These are phyloP conservation scores for Quadriops clusia DNA, from an alignment of 2,888 invertebrate genomes.

Conservation along the genomic window DNA sequence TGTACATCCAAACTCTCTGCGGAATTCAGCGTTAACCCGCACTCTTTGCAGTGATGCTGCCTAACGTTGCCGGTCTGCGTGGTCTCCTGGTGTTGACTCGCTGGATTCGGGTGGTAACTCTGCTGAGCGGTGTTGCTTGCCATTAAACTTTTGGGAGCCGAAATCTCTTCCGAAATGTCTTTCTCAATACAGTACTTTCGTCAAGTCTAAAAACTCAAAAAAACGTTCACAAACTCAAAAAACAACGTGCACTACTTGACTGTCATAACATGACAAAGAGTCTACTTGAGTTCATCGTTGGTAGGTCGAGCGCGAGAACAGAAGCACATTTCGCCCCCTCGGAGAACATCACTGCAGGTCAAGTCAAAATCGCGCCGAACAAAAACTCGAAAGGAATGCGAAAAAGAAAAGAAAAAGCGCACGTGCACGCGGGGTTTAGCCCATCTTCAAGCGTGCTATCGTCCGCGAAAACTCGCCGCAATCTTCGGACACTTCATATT, in stretches of 20 bases:
- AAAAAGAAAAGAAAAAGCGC: too few relatives aligned
- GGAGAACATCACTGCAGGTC: too few relatives aligned
- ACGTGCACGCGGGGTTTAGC: too few relatives aligned
- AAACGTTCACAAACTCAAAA: slow-evolving; percentile 27
- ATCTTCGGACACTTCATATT: too few relatives aligned
- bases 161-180: slow-evolving; percentile 11
- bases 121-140: slow-evolving; percentile 28
- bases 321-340: too few relatives aligned
- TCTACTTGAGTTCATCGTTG: too few relatives aligned
- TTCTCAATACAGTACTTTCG: slow-evolving; percentile 3
- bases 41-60: slow-evolving; percentile 62
- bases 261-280: slow-evolving; percentile 38
- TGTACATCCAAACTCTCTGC: slow-evolving; percentile 68
- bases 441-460: too few relatives aligned
- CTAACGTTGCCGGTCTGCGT: slow-evolving; percentile 26
- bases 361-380: too few relatives aligned
- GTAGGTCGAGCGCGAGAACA: too few relatives aligned
- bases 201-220: slow-evolving; percentile 21
- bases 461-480: too few relatives aligned
- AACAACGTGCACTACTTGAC: slow-evolving; percentile 35
- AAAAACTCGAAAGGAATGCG: too few relatives aligned
- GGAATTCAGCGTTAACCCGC: slow-evolving; percentile 63
- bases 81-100: slow-evolving; percentile 14
- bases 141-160: slow-evolving; percentile 31
- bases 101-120: slow-evolving; percentile 5